Evolutionary conservation across 1,140 invertebrate genomes (phyloP).

Genomic region (Sycobia sp.): DNA sequence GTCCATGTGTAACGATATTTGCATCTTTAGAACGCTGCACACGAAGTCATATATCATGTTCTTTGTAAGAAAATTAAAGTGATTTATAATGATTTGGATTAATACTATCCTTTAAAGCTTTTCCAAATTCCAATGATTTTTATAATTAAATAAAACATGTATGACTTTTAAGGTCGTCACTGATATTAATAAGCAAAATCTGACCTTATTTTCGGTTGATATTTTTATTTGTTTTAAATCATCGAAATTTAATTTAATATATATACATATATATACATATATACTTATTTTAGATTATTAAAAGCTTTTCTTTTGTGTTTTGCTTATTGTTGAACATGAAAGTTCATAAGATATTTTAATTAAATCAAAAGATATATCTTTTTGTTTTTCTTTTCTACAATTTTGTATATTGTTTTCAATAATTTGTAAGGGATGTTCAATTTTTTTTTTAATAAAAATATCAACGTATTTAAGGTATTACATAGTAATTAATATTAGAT

Average conservation of each 20-base stretch:
- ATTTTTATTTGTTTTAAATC: too few species aligned
- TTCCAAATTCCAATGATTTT: constrained; percentile 26
- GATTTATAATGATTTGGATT: constrained; percentile 22
- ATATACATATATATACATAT: too few species aligned
- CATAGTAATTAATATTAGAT: constrained; percentile 28
- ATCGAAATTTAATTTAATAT: too few species aligned
- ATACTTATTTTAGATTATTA: too few species aligned
- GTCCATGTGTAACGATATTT: constrained; percentile 30
- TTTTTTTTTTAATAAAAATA: constrained; percentile 31
- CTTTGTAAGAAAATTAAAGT: constrained; percentile 19
- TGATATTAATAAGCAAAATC: constrained; percentile 25
- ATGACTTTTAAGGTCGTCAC: constrained; percentile 27
- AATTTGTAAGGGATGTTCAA: background rate
- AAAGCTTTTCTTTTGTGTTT: too few species aligned
- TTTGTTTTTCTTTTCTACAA: constrained; percentile 7
- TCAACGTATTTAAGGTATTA: constrained; percentile 16
- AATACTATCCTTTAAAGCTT: constrained; percentile 9
- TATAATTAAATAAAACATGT: constrained; percentile 24
- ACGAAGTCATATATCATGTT: constrained; percentile 23
- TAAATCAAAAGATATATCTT: background rate
- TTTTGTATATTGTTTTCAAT: constrained; percentile 6
- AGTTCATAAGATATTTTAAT: constrained; percentile 3
- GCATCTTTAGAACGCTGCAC: constrained; percentile 15
- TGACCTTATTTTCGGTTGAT: constrained; percentile 19
- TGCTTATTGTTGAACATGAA: too few species aligned